Evolutionary conservation across 2,888 invertebrate species (phyloP), one percentile per base, ranked within the genome.

Genomic region (Eretmocerus hayati): DNA sequence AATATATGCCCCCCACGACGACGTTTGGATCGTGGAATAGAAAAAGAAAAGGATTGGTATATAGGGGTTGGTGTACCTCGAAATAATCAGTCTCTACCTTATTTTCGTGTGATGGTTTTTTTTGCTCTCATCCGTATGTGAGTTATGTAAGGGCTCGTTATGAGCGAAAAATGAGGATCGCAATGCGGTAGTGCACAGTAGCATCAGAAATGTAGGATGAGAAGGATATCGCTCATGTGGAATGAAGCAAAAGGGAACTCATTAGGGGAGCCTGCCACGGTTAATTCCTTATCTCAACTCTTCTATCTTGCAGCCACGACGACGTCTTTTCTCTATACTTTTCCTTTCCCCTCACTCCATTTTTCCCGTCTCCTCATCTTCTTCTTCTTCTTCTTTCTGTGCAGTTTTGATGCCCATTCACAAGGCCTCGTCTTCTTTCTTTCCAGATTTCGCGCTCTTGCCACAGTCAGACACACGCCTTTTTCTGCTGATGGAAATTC

Each of bases 211-310:
- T n/a, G n/a, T n/a, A n/a, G n/a, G 44, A 46, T 49, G 33, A 55
- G 54, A 48, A 52, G 45, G 50, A 55, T 56, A 56, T 58, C 55
- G 57, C 56, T 60, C 58, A 52, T 53, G 55, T 55, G 55, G 56
- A 58, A 58, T 49, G 52, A 57, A 56, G 56, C 54, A 56, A 58
- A 57, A 56, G 56, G 53, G 56, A 58, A 56, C 61, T 62, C 61
- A 58, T 62, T 62, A 62, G 58, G 59, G 56, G 60, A 61, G 61
- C 60, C 60, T 59, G 54, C 58, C 54, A 57, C 54, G 45, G 56
- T 59, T 60, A 60, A 61, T 61, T 62, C 54, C 59, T 59, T 58
- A 59, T 60, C 60, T 58, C 46, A 46, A 50, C 41, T 41, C 33
- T 40, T 32, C n/a, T n/a, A n/a, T n/a, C n/a, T n/a, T n/a, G n/a